Evolutionary conservation across 2,113 vertebrate genomes (phyloP).

Genomic region (Cyanoramphus novaezelandiae): DNA sequence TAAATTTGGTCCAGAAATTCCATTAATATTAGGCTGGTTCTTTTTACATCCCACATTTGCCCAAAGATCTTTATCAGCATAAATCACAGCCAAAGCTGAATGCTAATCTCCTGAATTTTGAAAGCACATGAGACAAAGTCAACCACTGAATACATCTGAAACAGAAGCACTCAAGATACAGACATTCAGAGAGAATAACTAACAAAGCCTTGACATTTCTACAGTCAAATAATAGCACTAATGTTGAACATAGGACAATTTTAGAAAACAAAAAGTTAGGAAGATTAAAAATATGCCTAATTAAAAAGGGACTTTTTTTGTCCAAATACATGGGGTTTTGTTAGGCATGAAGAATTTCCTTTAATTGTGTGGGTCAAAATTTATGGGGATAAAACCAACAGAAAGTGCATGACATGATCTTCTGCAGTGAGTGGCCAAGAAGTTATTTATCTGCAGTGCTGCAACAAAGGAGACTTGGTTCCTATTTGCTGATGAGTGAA

Average conservation of each 20-base stretch:
- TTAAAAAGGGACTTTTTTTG: not conserved
- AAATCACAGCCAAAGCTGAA: constrained; percentile 13
- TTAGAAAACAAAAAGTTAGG: not conserved
- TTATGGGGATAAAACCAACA: not conserved
- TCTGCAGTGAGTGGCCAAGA: not conserved
- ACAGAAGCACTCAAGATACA: not conserved
- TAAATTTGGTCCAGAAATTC: not conserved
- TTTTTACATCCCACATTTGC: not conserved
- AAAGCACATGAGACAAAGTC: constrained; percentile 15
- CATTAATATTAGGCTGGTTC: not conserved
- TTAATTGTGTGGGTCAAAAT: not conserved
- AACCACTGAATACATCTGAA: not conserved
- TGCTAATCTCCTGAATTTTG: constrained; percentile 35
- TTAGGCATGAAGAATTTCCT: not conserved
- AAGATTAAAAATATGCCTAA: not conserved
- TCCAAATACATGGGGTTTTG: not conserved
- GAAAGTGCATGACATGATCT: not conserved
- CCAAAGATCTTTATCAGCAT: not conserved
- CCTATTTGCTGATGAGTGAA: constrained; percentile 38
- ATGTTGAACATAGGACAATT: not conserved
- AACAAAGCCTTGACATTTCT: not conserved
- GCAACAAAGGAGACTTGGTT: not conserved
- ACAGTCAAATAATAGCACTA: not conserved
- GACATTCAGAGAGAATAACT: not conserved
- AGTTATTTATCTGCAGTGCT: not conserved